Percentiles rank a stretch among this genome's conserved stretches.
Evolutionary conservation across 2,113 vertebrate genomes (phyloP).

Genomic region (Australoheros scitulus): DNA sequence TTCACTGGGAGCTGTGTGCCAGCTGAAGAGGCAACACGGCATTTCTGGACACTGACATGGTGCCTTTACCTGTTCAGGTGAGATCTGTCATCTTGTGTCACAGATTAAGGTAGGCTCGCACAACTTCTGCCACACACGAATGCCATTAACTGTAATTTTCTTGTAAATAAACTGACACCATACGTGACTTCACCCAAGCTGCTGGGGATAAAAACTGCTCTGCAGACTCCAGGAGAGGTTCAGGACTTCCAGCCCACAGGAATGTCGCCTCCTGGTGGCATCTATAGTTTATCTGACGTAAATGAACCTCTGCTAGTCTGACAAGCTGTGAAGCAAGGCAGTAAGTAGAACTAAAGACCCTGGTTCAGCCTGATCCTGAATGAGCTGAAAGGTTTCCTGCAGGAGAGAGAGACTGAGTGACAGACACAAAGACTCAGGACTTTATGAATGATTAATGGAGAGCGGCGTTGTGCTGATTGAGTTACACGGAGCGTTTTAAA

Average conservation of each 20-base stretch:
- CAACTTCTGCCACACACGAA: no score
- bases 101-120: not conserved
- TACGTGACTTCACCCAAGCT: not conserved
- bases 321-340: not conserved
- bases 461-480: slow-evolving; percentile 67
- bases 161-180: not conserved
- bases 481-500: slow-evolving; percentile 71
- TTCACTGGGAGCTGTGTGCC: not conserved
- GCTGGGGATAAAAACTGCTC: no score
- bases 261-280: not conserved
- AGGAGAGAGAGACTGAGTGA: not conserved
- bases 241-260: no score
- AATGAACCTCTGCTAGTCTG: not conserved
- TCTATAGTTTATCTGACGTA: not conserved
- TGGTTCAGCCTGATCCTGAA: not conserved
- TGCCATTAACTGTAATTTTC: not conserved
- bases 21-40: not conserved
- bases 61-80: not conserved
- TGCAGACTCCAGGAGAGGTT: no score
- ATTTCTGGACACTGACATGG: not conserved
- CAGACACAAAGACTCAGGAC: slow-evolving; percentile 17
- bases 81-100: not conserved
- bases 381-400: not conserved
- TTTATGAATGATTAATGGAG: slow-evolving; percentile 76
- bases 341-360: not conserved